A percentile compares a stretch with the other conserved stretches of the same genome.
phyloP scores from a whole-genome alignment of 2,113 vertebrate genomes.

The Ptyas mucosa region DNA sequence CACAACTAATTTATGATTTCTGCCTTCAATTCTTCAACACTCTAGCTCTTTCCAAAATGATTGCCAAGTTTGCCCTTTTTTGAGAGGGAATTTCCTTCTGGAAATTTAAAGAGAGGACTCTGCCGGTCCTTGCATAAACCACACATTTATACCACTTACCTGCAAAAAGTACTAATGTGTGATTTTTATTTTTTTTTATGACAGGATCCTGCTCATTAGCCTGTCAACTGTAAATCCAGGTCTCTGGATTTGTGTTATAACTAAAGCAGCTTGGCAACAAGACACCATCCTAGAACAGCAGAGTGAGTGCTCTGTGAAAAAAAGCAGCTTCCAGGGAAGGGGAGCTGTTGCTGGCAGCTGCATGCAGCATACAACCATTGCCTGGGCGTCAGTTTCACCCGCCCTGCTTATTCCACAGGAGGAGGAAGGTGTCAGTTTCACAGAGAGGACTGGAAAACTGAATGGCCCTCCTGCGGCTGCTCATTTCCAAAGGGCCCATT shows the following conservation, averaged over 20 bases:
- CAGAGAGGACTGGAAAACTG: not conserved
- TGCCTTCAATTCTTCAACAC: not conserved
- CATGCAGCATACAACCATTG: not conserved
- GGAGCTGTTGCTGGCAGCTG: not conserved
- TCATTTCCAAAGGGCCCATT: not conserved
- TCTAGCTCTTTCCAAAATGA: not conserved
- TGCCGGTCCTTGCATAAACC: not conserved
- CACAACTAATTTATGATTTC: not conserved
- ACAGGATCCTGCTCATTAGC: not conserved
- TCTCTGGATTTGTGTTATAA: not conserved
- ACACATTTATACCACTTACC: not conserved
- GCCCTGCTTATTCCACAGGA: not conserved
- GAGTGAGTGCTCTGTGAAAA: not conserved
- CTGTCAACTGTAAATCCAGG: not conserved
- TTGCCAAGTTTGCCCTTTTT: not conserved
- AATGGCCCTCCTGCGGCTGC: not conserved
- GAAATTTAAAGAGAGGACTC: not conserved
- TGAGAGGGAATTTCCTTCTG: not conserved
- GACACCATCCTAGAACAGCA: not conserved
- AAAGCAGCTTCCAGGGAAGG: not conserved
- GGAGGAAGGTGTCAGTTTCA: not conserved
- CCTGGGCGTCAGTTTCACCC: not conserved
- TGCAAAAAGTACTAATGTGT: not conserved
- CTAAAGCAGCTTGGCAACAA: not conserved
- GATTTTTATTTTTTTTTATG: not conserved